Evolutionary conservation across 2,113 vertebrate species (phyloP), one percentile per base, ranked within the genome.

Genomic region (Pteropus alecto): DNA sequence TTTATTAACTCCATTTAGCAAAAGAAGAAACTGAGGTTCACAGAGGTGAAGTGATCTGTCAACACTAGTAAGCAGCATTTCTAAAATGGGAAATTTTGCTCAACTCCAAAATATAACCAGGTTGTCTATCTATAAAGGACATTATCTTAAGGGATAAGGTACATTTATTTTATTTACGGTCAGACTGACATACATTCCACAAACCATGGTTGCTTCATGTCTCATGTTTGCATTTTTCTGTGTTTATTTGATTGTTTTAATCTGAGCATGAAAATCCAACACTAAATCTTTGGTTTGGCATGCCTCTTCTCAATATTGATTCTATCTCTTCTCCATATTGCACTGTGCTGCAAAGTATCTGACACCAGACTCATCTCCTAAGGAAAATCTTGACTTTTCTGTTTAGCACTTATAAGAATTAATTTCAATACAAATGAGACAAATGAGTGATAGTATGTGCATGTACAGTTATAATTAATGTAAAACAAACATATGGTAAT

Each of bases 361-460:
- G 71, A 95, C 30, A n/a, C 3, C 86, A 86, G 71, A 33, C 76
- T 97, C 85, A 87, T 88, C 41, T 95, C 95, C 90, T 21, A 38
- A 68, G 88, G 16, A 94, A 19, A 87, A 46, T 24, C 77, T 14
- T 92, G 77, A 79, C 77, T 70, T 97, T 87, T 92, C 51, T 83
- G 5, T n/a, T 98, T 74, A 63, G 48, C 58, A 87, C 89, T 96
- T 87, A 88, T 82, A 92, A 78, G 24, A 96, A 14, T 60, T 43
- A 61, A 98, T 91, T 46, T 97, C 48, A 83, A 93, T 78, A 93
- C 0, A 87, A 58, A 95, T 97, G 70, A 93, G 18, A 3, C 12
- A 63, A 10, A 24, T 12, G 13, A 90, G 33, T 54, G 51, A 1
- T 6, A 38, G 77, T 48, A 7, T 41, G 18, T 68, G 22, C 51